These are phyloP conservation scores for Azorinus chamasolen DNA, from an alignment of 2,888 invertebrate genomes.

Conservation along the genomic window DNA sequence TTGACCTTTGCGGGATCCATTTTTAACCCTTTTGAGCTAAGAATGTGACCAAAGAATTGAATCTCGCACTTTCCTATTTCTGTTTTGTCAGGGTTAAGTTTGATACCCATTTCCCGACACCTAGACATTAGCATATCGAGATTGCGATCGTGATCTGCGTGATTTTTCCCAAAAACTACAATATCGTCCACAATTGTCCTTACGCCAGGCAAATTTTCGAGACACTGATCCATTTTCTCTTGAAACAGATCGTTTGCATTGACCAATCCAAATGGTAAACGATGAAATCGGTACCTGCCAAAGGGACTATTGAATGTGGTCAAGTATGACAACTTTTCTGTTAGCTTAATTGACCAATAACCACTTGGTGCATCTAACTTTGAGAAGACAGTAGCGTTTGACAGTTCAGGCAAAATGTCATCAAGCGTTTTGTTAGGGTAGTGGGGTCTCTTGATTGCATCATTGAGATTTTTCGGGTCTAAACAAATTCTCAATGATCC, in stretches of 20 bases:
- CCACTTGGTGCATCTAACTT: constrained; percentile 26
- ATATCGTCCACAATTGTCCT: too few relatives aligned
- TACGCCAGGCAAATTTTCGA: too few relatives aligned
- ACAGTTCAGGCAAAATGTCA: too few relatives aligned
- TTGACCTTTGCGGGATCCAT: too few relatives aligned
- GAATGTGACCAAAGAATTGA: constrained; percentile 20
- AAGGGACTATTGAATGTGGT: constrained; percentile 46
- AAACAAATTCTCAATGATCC: too few relatives aligned
- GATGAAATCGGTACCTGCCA: constrained; percentile 30
- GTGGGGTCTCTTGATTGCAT: too few relatives aligned
- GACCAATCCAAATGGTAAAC: constrained; percentile 62
- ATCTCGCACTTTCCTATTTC: constrained; percentile 21
- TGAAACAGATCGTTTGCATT: too few relatives aligned
- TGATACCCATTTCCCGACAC: too few relatives aligned
- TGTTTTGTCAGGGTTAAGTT: constrained; percentile 31
- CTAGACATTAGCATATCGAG: constrained; percentile 4
- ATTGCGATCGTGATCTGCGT: constrained; percentile 25
- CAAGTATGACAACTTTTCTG: constrained; percentile 22
- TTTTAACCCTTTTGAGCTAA: too few relatives aligned
- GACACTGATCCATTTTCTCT: too few relatives aligned
- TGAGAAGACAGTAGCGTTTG: constrained; percentile 23
- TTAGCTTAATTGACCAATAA: constrained; percentile 52
- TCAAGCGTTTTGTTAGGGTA: constrained; percentile 61
- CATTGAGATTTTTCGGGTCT: too few relatives aligned
- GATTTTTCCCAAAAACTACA: constrained; percentile 22